Conservation (phyloP, 2,888 invertebrate species). For the Platycnemis pennipes region DNA sequence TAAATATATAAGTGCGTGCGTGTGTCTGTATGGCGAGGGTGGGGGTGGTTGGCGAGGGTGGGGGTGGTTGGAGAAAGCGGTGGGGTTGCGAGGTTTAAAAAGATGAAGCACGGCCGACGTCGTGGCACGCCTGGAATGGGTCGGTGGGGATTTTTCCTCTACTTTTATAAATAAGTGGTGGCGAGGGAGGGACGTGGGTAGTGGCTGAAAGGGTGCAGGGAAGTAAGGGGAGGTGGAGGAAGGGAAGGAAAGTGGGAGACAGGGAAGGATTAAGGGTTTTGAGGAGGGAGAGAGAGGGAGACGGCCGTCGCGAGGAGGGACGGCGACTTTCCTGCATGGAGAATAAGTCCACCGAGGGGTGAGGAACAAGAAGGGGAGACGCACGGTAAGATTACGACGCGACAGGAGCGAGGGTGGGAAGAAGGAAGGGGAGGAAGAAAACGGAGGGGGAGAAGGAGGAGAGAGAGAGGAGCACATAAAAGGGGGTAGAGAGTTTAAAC, state of each 20-base stretch:
- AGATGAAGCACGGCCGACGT: slow-evolving; percentile 41
- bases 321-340: neutral
- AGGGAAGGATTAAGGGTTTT: neutral
- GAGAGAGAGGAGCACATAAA: too few relatives aligned
- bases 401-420: neutral
- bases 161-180: neutral
- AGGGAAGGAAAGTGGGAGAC: too few relatives aligned
- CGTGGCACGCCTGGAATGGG: slow-evolving; percentile 16
- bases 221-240: neutral
- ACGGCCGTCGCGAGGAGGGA: neutral
- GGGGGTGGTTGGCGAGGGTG: neutral
- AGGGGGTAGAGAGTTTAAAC: slow-evolving; percentile 43
- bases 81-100: neutral
- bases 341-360: slow-evolving; percentile 21
- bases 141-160: neutral
- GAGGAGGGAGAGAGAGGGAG: neutral
- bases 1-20: too few relatives aligned
- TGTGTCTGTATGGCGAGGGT: neutral
- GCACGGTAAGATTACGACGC: neutral
- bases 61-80: neutral
- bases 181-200: neutral
- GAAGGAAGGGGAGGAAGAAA: neutral
- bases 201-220: neutral
- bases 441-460: neutral
- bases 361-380: neutral